Conservation (phyloP, 1,140 invertebrate genomes). For the Eulimnadia texana region DNA sequence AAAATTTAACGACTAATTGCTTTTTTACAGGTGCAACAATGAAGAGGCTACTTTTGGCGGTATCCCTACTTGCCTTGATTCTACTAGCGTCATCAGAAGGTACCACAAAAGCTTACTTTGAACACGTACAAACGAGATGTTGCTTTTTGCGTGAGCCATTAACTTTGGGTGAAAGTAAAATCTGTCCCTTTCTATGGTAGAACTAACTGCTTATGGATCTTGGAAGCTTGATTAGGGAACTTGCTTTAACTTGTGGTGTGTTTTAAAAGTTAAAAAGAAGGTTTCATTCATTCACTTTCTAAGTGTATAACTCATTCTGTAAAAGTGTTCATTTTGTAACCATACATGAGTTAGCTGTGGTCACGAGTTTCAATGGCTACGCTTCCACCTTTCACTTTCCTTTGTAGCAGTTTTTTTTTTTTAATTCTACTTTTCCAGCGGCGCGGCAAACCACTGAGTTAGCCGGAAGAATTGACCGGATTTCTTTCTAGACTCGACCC, state of each 20-base stretch:
- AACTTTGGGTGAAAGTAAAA: background rate
- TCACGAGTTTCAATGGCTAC: background rate
- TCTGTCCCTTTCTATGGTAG: no score
- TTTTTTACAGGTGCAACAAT: background rate
- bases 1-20: background rate
- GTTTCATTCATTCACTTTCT: background rate
- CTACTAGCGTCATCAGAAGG: background rate
- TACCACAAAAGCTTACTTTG: background rate
- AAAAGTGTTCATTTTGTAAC: background rate
- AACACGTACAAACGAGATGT: background rate
- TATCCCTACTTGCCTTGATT: background rate
- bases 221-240: background rate
- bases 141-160: background rate
- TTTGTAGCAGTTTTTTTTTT: background rate
- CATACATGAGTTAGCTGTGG: background rate
- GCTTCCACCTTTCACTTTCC: conserved; percentile 12
- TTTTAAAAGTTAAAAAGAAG: background rate
- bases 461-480: no score
- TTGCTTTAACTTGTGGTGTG: background rate
- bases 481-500: background rate
- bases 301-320: background rate
- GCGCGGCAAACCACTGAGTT: no score
- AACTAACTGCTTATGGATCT: no score
- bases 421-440: background rate
- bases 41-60: background rate